phyloP scores from a whole-genome alignment of 2,797 vertebrate species.

The Ammospiza maritima region DNA sequence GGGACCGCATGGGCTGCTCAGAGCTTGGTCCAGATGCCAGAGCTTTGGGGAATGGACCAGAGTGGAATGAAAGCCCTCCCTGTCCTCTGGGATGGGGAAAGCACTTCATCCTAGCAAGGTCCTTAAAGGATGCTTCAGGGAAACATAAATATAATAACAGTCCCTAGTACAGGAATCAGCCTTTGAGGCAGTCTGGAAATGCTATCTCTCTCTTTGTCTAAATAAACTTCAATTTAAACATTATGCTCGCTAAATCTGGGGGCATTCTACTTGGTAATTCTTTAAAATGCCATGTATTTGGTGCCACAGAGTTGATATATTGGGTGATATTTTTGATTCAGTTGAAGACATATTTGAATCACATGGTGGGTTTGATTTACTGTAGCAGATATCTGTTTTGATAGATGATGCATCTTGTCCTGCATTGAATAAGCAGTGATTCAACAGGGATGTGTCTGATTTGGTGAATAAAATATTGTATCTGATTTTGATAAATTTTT shows the following conservation, averaged over 20 bases:
- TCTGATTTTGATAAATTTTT: constrained; percentile 79
- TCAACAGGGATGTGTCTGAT: constrained; percentile 75
- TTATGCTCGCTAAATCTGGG: constrained; percentile 44
- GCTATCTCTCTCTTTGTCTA: constrained; percentile 34
- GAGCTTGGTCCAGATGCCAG: background rate
- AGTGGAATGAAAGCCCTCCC: background rate
- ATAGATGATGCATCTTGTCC: constrained; percentile 76
- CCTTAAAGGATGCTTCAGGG: background rate
- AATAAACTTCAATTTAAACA: constrained; percentile 60
- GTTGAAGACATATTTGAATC: constrained; percentile 62
- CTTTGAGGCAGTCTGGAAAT: background rate
- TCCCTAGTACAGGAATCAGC: background rate
- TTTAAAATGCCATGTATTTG: constrained; percentile 69
- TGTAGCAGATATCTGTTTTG: constrained; percentile 70
- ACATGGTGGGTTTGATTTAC: constrained; percentile 76
- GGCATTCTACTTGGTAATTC: constrained; percentile 45
- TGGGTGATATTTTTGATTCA: constrained; percentile 73
- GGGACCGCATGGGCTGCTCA: background rate
- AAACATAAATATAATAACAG: background rate
- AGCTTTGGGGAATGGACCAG: background rate
- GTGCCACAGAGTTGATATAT: constrained; percentile 68
- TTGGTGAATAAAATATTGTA: constrained; percentile 76
- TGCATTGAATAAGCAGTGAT: constrained; percentile 76
- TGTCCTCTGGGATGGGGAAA: background rate
- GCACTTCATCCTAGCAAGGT: background rate